Percentiles rank a stretch among this genome's conserved stretches.
These are phyloP conservation scores for Cryptotis parvus DNA, from an alignment of 2,113 vertebrate genomes.

Conservation along the genomic window DNA sequence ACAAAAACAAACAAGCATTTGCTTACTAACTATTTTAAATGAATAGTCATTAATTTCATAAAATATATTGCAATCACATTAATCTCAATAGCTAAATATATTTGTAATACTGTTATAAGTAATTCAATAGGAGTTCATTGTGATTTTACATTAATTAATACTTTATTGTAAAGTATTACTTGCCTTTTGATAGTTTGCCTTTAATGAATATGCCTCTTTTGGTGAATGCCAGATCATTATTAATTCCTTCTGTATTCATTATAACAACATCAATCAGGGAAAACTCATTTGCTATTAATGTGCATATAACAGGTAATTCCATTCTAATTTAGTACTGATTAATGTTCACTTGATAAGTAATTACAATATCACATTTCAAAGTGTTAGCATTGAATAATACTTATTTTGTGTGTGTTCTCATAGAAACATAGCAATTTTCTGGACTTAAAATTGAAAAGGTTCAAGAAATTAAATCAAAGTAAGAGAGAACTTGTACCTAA, in stretches of 20 bases:
- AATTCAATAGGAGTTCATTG: conserved; percentile 68
- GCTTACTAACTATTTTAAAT: conserved; percentile 64
- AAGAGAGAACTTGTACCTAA: conserved; percentile 13
- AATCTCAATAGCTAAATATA: conserved; percentile 64
- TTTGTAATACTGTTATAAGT: conserved; percentile 58
- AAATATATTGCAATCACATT: conserved; percentile 66
- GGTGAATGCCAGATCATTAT: conserved; percentile 69
- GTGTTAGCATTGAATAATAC: not conserved
- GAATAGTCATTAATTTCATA: conserved; percentile 63
- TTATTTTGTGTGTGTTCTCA: conserved; percentile 65
- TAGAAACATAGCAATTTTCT: conserved; percentile 47
- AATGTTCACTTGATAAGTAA: conserved; percentile 71
- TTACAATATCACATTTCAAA: conserved; percentile 62
- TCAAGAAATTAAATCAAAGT: conserved; percentile 44
- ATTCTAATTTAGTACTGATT: conserved; percentile 78
- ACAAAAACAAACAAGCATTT: conserved; percentile 55
- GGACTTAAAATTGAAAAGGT: conserved; percentile 46
- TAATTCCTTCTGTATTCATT: conserved; percentile 76
- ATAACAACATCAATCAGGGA: conserved; percentile 72
- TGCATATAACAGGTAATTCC: conserved; percentile 71
- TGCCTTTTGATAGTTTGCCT: conserved; percentile 64
- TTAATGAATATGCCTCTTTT: conserved; percentile 57
- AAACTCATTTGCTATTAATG: conserved; percentile 68
- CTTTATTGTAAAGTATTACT: conserved; percentile 70
- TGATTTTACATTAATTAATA: conserved; percentile 78